phyloP scores from a whole-genome alignment of 2,797 vertebrate genomes.

The Ptychadena robeensis region DNA sequence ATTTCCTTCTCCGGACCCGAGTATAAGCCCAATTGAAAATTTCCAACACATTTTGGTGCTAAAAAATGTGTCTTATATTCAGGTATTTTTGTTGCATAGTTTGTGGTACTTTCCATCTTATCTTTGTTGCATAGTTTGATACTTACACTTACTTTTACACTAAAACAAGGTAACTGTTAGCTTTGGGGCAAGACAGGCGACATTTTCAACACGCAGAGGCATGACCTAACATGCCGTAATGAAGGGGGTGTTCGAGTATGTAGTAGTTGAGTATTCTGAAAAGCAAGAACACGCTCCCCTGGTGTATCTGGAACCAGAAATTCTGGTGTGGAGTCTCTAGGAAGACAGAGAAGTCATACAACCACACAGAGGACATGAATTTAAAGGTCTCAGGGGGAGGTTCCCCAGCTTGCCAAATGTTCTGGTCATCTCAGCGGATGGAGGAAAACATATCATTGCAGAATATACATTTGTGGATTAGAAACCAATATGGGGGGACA shows the following conservation, averaged over 20 bases:
- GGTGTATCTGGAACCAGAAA: background rate
- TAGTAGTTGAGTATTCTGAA: conserved; percentile 2
- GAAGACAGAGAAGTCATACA: background rate
- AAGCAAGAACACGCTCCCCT: background rate
- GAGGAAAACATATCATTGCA: background rate
- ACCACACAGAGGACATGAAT: background rate
- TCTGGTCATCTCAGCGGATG: too few species aligned
- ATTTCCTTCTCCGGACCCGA: too few species aligned
- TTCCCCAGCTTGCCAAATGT: background rate
- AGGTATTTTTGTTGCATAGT: too few species aligned
- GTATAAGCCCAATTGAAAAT: too few species aligned
- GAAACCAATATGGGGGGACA: background rate
- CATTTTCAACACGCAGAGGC: conserved; percentile 16
- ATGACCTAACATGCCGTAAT: background rate
- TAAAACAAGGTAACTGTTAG: too few species aligned
- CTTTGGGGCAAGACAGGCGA: background rate
- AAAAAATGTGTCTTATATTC: too few species aligned
- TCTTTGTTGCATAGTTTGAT: too few species aligned
- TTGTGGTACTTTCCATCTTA: too few species aligned
- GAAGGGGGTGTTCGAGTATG: background rate
- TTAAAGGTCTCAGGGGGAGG: background rate
- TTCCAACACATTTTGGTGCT: too few species aligned
- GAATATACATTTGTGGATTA: background rate
- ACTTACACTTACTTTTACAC: too few species aligned
- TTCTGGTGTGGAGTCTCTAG: conserved; percentile 13